Conservation (phyloP, 2,888 invertebrate genomes). For the Tuberolachnus salignus region DNA sequence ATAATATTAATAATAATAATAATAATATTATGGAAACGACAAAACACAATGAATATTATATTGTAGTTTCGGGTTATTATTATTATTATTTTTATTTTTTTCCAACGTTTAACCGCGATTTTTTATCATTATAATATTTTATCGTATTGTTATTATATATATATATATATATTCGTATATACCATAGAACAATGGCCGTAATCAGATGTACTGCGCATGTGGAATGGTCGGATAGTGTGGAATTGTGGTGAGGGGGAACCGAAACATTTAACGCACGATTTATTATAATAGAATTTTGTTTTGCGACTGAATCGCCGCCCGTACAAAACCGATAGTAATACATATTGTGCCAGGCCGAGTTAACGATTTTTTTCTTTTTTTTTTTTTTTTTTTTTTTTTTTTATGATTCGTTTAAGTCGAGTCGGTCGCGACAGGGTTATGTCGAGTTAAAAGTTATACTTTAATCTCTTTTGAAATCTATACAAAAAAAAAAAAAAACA, state of each 20-base stretch:
- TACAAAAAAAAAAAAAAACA: no score
- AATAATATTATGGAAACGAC: not conserved
- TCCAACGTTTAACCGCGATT: constrained; percentile 20
- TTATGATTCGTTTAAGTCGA: no score
- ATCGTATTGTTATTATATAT: not conserved
- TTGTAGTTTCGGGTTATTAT: constrained; percentile 8
- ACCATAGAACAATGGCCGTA: not conserved
- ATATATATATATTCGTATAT: no score
- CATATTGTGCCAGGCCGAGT: no score
- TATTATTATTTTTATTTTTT: no score
- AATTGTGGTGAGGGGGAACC: not conserved
- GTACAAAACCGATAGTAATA: not conserved
- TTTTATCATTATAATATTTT: not conserved
- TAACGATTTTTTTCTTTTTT: no score
- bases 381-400: no score
- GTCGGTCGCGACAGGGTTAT: no score
- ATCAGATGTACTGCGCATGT: not conserved
- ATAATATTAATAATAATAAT: no score
- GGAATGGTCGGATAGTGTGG: no score
- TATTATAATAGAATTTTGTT: not conserved
- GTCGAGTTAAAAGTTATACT: no score
- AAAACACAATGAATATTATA: constrained; percentile 1
- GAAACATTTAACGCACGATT: not conserved
- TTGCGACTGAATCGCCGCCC: not conserved
- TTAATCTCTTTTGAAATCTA: no score